These are phyloP conservation scores for Chlorops oryzae DNA, from an alignment of 1,140 invertebrate species.

Conservation along the genomic window DNA sequence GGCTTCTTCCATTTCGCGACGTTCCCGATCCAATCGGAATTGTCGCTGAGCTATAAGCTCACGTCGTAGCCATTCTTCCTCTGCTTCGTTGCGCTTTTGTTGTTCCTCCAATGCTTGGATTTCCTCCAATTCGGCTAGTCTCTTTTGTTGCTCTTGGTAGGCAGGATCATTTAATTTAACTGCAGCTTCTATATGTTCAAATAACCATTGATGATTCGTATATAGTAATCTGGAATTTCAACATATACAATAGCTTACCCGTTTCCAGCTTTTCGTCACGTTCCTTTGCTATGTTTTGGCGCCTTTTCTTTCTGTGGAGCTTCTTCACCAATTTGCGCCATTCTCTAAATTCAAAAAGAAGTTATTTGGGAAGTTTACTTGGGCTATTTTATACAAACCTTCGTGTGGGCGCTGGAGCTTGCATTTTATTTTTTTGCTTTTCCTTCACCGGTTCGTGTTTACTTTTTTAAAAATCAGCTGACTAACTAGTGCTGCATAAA, in stretches of 20 bases:
- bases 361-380: too few species aligned
- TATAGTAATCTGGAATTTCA: constrained; percentile 1
- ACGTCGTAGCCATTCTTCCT: constrained; percentile 43
- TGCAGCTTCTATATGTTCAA: constrained; percentile 27
- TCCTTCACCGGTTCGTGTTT: too few species aligned
- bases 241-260: constrained; percentile 20
- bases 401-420: too few species aligned
- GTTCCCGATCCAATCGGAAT: constrained; percentile 40
- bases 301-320: constrained; percentile 44
- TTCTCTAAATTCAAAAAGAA: constrained; percentile 18
- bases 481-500: too few species aligned
- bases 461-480: too few species aligned
- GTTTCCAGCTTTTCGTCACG: constrained; percentile 30
- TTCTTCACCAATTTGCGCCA: constrained; percentile 51
- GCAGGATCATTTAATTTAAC: constrained; percentile 32
- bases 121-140: constrained; percentile 33
- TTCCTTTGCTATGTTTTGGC: constrained; percentile 43
- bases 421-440: too few species aligned
- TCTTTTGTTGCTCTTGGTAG: constrained; percentile 34
- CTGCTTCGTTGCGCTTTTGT: constrained; percentile 31
- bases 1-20: constrained; percentile 24
- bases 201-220: neutral
- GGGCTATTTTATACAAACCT: too few species aligned
- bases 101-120: constrained; percentile 32
- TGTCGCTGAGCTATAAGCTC: constrained; percentile 45